Conservation (phyloP, 2,888 invertebrate genomes). For the Ichneumon xanthorius region DNA sequence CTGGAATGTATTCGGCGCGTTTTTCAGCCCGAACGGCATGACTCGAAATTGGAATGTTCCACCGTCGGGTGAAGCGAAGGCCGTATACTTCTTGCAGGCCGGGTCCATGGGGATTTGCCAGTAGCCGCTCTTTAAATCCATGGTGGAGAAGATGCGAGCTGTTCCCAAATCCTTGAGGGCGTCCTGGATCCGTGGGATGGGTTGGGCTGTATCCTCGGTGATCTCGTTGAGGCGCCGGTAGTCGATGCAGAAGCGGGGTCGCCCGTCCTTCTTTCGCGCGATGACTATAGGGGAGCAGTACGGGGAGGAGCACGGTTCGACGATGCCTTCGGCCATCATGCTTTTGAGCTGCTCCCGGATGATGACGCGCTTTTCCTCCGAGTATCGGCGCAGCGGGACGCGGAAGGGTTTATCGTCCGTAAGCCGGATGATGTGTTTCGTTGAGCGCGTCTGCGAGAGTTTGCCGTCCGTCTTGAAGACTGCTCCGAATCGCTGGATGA, state of each 20-base stretch:
- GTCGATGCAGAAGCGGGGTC: conserved; percentile 65
- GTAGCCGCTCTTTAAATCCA: conserved; percentile 67
- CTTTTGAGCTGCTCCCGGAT: background rate
- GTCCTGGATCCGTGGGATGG: conserved; percentile 70
- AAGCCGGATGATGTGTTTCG: background rate
- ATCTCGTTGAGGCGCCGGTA: conserved; percentile 63
- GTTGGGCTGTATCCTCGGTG: conserved; percentile 35
- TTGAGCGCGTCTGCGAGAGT: background rate
- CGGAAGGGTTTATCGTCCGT: background rate
- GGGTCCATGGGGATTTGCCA: conserved; percentile 11
- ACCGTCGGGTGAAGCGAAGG: conserved; percentile 7
- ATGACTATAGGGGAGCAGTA: conserved; percentile 26
- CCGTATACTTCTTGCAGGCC: background rate
- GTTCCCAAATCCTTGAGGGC: conserved; percentile 70
- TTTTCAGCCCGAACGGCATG: background rate
- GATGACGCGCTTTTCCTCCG: background rate
- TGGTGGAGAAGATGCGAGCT: too few relatives aligned
- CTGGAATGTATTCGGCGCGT: conserved; percentile 19
- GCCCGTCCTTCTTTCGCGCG: conserved; percentile 39
- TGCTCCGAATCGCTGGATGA: background rate
- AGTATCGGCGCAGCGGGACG: background rate
- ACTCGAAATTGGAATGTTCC: background rate
- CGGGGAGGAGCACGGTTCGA: conserved; percentile 21
- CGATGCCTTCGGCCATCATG: conserved; percentile 19
- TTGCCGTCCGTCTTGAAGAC: background rate